Conservation (phyloP, 2,888 invertebrate genomes). For the Zhuqinia jingwanae region DNA sequence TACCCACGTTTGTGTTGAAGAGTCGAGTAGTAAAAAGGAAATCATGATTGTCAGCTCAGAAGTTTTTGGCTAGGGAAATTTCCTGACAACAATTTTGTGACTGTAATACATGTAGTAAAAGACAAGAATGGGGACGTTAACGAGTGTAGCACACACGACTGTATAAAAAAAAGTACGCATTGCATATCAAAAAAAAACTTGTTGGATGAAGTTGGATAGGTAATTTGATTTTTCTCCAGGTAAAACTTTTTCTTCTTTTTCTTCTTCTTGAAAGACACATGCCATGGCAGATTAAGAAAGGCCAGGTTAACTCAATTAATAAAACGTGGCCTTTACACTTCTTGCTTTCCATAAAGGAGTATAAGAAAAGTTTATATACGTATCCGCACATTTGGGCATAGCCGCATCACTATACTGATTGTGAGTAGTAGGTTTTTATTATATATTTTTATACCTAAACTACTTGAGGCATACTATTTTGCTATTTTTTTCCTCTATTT, state of each 20-base stretch:
- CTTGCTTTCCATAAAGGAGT: neutral
- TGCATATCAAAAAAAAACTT: no score
- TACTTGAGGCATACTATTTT: no score
- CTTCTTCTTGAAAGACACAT: no score
- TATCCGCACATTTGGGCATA: neutral
- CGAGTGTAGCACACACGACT: neutral
- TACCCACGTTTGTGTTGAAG: no score
- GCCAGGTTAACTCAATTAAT: slow-evolving; percentile 32
- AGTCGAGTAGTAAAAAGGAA: no score
- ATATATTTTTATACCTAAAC: neutral
- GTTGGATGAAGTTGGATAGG: no score
- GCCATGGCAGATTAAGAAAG: neutral
- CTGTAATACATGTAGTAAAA: neutral
- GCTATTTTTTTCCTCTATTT: no score
- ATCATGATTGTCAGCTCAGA: no score
- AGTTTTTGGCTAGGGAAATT: no score
- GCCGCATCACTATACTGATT: neutral
- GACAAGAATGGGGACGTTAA: neutral
- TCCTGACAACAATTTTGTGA: no score
- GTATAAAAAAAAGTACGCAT: no score
- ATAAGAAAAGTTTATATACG: neutral
- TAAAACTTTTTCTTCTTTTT: slow-evolving; percentile 19
- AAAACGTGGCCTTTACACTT: neutral
- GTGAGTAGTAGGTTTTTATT: no score
- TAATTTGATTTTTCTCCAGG: slow-evolving; percentile 10